A percentile compares a stretch with the other conserved stretches of the same genome.
Conservation (phyloP, 2,113 vertebrate species). For the Pelecanus crispus region DNA sequence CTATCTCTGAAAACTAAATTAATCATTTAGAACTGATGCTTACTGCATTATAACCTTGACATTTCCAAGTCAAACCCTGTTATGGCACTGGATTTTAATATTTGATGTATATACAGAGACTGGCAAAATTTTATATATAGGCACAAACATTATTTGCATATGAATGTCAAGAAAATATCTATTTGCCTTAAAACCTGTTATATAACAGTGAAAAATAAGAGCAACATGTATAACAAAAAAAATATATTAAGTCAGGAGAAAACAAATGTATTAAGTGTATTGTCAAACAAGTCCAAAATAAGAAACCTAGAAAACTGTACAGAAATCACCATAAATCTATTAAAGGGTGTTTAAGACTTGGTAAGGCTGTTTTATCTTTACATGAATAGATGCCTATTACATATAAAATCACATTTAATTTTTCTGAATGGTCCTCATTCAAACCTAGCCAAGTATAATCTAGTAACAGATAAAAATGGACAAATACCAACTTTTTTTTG, state of each 20-base stretch:
- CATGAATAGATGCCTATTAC: not conserved
- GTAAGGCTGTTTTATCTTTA: not conserved
- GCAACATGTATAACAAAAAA: not conserved
- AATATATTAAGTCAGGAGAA: not conserved
- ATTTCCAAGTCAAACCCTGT: not conserved
- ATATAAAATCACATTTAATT: not conserved
- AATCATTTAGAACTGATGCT: not conserved
- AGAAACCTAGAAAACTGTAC: not conserved
- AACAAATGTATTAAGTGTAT: not conserved
- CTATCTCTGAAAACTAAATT: not conserved
- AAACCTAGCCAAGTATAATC: not conserved
- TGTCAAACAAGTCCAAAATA: not conserved
- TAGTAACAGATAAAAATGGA: not conserved
- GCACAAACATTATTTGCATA: not conserved
- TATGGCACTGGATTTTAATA: not conserved
- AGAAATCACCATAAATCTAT: not conserved
- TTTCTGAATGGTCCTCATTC: not conserved
- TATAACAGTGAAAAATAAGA: not conserved
- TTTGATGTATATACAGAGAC: not conserved
- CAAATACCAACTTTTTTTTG: not conserved
- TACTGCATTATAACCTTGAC: not conserved
- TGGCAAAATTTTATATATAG: not conserved
- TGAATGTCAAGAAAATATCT: not conserved
- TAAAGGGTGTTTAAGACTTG: not conserved
- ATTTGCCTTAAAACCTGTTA: not conserved